Base-by-base conservation (phyloP, 1,140 invertebrate species). In the Scylla paramamosain region DNA sequence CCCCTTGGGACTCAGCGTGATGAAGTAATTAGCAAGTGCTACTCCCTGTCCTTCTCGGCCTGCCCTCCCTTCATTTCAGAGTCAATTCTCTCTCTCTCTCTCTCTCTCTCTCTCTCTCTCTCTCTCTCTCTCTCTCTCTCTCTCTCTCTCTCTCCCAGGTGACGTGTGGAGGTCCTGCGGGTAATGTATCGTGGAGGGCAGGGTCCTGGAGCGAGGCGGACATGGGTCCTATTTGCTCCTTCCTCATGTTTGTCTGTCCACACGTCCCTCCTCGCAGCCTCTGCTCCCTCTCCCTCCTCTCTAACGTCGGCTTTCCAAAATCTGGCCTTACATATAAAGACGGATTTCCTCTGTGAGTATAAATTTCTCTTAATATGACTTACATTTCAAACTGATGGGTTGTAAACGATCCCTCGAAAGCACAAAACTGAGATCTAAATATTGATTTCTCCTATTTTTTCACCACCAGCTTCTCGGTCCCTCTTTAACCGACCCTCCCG, bases 131-230 rank as follows among this genome's bases (percentile, higher is more conserved):
- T 32, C 45, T 88, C 31, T 45, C 31, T 88, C 39, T 29, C 46
- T 89, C 87, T 45, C 46, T 89, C 87, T 87, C 87, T 89, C 39
- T 10, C 87, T 29, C 86, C 25, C 31, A 20, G 25, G 25, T 91
- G 89, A 91, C 89, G 89, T 28, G 89, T 59, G 89, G 16, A 59
- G 87, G 46, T 91, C 16, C 89, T 91, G 3, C 16, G 29, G 89
- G 89, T 91, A 91, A 91, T 91, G 48, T 91, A 91, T 91, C 89
- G n/a, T n/a, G 16, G n/a, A 59, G 29, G 48, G 45, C 25, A 6
- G n/a, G 46, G 89, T 32, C 48, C 46, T 91, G 46, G 48, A 31
- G 46, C 20, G 48, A 10, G n/a, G 25, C 4, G n/a, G 89, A 59
- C 89, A 91, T 46, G 89, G 39, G 16, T 25, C n/a, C 48, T 91